Evolutionary conservation across 1,140 invertebrate species (phyloP).

Genomic region (Ostrea edulis): DNA sequence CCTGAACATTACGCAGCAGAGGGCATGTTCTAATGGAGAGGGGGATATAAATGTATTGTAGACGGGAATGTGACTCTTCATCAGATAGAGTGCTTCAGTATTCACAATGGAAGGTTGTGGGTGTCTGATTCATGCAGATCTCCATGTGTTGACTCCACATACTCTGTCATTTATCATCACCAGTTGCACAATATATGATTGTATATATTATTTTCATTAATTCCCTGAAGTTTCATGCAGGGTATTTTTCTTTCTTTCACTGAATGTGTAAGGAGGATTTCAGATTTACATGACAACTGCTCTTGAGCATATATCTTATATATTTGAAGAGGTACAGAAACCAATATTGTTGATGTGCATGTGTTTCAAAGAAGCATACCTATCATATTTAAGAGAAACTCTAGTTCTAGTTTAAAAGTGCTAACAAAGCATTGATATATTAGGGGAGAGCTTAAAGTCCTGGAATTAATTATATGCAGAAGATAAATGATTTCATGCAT

Average conservation of each 20-base stretch:
- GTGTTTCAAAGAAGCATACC: background rate
- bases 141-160: background rate
- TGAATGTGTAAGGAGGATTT: background rate
- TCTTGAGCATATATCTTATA: too few species aligned
- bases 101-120: background rate
- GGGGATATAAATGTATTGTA: background rate
- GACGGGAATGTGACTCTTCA: background rate
- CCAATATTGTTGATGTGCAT: background rate
- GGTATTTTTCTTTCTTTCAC: background rate
- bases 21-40: background rate
- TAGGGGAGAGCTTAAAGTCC: background rate
- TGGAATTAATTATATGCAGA: conserved; percentile 4
- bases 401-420: background rate
- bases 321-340: background rate
- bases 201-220: too few species aligned
- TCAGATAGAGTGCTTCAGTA: background rate
- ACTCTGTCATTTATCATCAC: background rate
- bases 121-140: background rate
- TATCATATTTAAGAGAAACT: background rate
- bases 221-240: background rate
- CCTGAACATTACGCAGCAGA: background rate
- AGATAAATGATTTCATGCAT: conserved; percentile 11
- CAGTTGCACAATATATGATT: too few species aligned
- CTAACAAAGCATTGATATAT: conserved; percentile 6
- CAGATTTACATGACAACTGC: too few species aligned